Percentiles rank a stretch among this genome's conserved stretches.
Evolutionary conservation across 2,113 vertebrate species (phyloP).

Genomic region (Atherinomorus stipes): DNA sequence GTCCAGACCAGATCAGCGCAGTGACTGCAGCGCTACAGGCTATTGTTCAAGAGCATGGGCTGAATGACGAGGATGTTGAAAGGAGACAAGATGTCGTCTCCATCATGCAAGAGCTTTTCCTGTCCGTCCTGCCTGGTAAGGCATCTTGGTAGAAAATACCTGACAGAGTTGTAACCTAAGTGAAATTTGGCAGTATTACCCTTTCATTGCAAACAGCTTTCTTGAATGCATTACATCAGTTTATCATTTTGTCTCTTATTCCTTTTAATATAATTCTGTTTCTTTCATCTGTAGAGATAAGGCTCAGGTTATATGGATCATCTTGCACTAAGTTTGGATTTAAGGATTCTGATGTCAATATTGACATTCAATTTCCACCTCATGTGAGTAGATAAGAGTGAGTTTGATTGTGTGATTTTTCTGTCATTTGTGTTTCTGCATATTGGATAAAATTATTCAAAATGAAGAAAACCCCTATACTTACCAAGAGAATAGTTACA

Average conservation of each 20-base stretch:
- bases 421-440: neutral
- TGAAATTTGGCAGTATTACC: neutral
- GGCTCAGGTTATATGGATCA: slow-evolving; percentile 94
- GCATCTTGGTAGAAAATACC: neutral
- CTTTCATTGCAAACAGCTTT: neutral
- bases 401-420: slow-evolving; percentile 23
- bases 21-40: slow-evolving; percentile 85
- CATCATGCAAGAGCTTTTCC: slow-evolving; percentile 87
- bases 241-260: neutral
- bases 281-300: slow-evolving; percentile 85
- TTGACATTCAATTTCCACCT: slow-evolving; percentile 91
- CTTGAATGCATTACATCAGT: neutral
- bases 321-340: slow-evolving; percentile 93
- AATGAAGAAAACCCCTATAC: neutral
- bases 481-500: neutral
- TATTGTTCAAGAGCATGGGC: slow-evolving; percentile 85
- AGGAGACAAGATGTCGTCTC: slow-evolving; percentile 83
- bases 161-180: neutral
- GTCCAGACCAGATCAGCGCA: slow-evolving; percentile 84
- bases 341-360: slow-evolving; percentile 93
- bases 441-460: neutral
- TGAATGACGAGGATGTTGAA: slow-evolving; percentile 86
- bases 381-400: slow-evolving; percentile 85
- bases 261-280: neutral
- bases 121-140: slow-evolving; percentile 88